These are phyloP conservation scores for Gortyna flavago DNA, from an alignment of 2,888 invertebrate genomes.

Conservation along the genomic window DNA sequence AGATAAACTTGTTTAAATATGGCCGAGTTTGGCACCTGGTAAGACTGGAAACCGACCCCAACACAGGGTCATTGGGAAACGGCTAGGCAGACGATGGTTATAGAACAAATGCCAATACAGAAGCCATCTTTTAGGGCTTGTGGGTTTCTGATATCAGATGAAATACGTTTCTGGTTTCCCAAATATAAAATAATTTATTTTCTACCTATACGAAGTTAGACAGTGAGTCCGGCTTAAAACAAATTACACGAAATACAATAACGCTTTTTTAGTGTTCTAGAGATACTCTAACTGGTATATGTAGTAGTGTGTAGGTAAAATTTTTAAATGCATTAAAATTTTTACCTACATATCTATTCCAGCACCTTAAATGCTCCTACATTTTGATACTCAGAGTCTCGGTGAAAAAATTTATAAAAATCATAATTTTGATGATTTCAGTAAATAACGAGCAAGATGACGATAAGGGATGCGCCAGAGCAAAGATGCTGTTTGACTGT, in stretches of 20 bases:
- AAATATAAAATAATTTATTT: not conserved
- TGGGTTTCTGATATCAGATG: not conserved
- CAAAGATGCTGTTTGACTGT: conserved; percentile 72
- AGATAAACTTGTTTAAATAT: not conserved
- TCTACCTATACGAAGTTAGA: not conserved
- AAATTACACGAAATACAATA: not conserved
- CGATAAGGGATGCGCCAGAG: conserved; percentile 75
- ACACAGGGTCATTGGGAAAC: not conserved
- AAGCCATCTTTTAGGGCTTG: not conserved
- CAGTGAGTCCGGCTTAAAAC: not conserved
- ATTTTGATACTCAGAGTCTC: not conserved
- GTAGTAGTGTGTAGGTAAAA: too few species aligned
- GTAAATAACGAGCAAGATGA: conserved; percentile 76
- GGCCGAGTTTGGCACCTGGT: not conserved
- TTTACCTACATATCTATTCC: not conserved
- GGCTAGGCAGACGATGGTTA: not conserved
- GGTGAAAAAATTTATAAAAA: not conserved
- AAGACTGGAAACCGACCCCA: not conserved
- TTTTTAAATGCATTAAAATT: too few species aligned
- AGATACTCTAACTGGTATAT: not conserved
- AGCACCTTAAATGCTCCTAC: not conserved
- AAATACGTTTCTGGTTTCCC: not conserved
- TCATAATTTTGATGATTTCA: conserved; percentile 57
- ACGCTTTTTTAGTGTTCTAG: not conserved
- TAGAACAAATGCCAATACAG: not conserved